A percentile compares a stretch with the other conserved stretches of the same genome.
These are phyloP conservation scores for Chaetodon auriga DNA, from an alignment of 2,113 vertebrate species.

Conservation along the genomic window DNA sequence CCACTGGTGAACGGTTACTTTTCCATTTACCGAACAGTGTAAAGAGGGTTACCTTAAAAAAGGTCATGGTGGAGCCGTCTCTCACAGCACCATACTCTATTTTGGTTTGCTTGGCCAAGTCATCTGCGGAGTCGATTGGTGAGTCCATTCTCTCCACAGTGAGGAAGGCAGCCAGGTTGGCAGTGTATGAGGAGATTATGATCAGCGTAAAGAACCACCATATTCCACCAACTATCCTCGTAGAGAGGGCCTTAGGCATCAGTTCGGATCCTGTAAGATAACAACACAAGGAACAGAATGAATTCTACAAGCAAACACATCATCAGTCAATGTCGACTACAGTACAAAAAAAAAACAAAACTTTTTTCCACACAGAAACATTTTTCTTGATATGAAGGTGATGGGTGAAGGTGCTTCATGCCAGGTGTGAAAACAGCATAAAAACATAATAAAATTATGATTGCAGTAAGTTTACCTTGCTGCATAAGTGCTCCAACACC, in stretches of 20 bases:
- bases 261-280: slow-evolving; percentile 93
- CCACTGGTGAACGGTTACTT: neutral
- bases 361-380: no score
- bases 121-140: slow-evolving; percentile 96
- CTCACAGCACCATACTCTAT: slow-evolving; percentile 97
- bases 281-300: slow-evolving; percentile 46
- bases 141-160: slow-evolving; percentile 99
- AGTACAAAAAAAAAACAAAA: no score
- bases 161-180: slow-evolving; percentile 97
- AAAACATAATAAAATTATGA: neutral
- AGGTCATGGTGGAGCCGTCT: slow-evolving; percentile 98
- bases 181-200: slow-evolving; percentile 98
- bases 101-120: slow-evolving; percentile 98
- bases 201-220: slow-evolving; percentile 99
- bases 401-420: neutral
- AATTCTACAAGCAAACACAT: neutral
- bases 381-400: no score
- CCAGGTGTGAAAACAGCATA: slow-evolving; percentile 10
- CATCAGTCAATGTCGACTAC: neutral
- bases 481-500: slow-evolving; percentile 99
- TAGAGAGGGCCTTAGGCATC: slow-evolving; percentile 99
- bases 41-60: slow-evolving; percentile 92
- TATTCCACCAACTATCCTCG: slow-evolving; percentile 98
- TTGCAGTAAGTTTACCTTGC: slow-evolving; percentile 88
- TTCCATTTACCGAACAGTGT: neutral